Conservation (phyloP, 2,888 invertebrate genomes). For the Trichogramma evanescens region DNA sequence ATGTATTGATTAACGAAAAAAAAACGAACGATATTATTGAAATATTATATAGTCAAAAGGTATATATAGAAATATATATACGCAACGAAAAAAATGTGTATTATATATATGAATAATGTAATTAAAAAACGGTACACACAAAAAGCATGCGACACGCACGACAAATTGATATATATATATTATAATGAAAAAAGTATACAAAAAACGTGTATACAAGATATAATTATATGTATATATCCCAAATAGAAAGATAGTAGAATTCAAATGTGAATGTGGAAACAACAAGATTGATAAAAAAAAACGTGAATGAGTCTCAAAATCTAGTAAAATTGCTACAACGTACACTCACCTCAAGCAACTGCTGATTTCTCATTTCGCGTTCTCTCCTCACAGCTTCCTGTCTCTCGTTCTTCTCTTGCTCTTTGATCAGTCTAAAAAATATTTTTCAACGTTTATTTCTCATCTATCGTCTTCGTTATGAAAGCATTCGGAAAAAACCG, state of each 20-base stretch:
- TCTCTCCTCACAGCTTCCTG: conserved; percentile 77
- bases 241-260: conserved; percentile 42
- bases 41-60: background rate
- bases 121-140: conserved; percentile 44
- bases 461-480: background rate
- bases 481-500: background rate
- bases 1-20: no score
- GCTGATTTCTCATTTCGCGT: conserved; percentile 75
- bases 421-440: conserved; percentile 53
- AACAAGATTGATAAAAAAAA: conserved; percentile 35
- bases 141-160: conserved; percentile 48
- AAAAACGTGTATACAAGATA: no score
- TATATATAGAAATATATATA: conserved; percentile 10
- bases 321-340: conserved; percentile 5
- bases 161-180: conserved; percentile 44
- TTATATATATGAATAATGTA: conserved; percentile 23
- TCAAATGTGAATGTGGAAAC: conserved; percentile 38
- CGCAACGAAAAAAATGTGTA: conserved; percentile 11
- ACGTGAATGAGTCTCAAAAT: conserved; percentile 19
- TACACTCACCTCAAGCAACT: conserved; percentile 73
- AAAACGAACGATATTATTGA: no score
- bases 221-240: conserved; percentile 31
- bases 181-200: conserved; percentile 12
- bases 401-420: conserved; percentile 72
- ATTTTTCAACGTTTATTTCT: background rate